Percentiles rank a stretch among this genome's conserved stretches.
Conservation (phyloP, 2,113 vertebrate species). For the Verasper variegatus region DNA sequence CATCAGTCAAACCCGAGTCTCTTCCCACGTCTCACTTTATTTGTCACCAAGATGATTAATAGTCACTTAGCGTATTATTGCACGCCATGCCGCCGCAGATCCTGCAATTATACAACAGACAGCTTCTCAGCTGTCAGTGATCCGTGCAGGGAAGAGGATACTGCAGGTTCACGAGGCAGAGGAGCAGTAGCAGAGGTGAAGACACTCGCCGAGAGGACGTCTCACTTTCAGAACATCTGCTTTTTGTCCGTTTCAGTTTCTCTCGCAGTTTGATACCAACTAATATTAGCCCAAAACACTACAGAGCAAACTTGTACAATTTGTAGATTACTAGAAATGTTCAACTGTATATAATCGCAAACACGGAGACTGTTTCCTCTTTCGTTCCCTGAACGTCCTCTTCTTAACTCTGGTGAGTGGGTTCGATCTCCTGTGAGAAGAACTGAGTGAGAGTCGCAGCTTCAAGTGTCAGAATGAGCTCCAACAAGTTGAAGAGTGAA, state of each 20-base stretch:
- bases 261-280: too few species aligned
- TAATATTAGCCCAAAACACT: too few species aligned
- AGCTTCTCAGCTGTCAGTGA: constrained; percentile 63
- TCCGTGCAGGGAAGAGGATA: constrained; percentile 45
- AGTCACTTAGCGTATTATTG: constrained; percentile 70
- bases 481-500: too few species aligned
- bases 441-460: too few species aligned
- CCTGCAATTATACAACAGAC: constrained; percentile 64
- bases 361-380: too few species aligned
- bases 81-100: constrained; percentile 52
- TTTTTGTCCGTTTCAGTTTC: not conserved
- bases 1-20: constrained; percentile 61
- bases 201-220: constrained; percentile 33
- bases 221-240: constrained; percentile 40
- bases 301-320: constrained; percentile 9
- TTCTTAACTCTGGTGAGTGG: too few species aligned
- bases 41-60: constrained; percentile 74
- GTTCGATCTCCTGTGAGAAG: too few species aligned
- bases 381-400: too few species aligned
- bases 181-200: constrained; percentile 49
- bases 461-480: too few species aligned
- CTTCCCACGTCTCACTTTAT: constrained; percentile 62
- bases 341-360: too few species aligned
- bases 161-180: constrained; percentile 35
- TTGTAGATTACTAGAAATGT: not conserved